Evolutionary conservation across 2,113 vertebrate species (phyloP).

Genomic region (Bettongia penicillata): DNA sequence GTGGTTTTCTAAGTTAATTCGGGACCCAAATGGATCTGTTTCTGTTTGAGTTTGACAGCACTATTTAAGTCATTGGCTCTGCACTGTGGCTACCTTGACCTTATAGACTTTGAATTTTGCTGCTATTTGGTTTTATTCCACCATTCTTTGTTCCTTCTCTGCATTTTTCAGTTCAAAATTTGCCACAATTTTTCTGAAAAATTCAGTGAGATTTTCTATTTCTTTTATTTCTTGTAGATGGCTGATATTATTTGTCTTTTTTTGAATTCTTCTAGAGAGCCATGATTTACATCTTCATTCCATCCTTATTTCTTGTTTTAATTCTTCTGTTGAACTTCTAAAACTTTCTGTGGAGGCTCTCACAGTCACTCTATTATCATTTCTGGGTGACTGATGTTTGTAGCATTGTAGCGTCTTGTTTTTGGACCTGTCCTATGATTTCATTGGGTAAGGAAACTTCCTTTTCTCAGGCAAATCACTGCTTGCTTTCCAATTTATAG

Average conservation of each 20-base stretch:
- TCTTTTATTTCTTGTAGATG: background rate
- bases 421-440: background rate
- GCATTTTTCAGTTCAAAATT: background rate
- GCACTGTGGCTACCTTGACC: background rate
- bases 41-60: background rate
- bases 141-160: background rate
- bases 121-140: background rate
- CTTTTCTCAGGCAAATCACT: background rate
- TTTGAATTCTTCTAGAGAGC: background rate
- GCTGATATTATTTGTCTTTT: background rate
- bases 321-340: background rate
- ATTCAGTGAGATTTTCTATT: background rate
- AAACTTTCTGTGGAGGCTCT: background rate
- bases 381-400: background rate
- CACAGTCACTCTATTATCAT: background rate
- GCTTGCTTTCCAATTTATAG: no score
- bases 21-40: background rate
- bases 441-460: background rate
- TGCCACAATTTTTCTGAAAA: background rate
- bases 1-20: background rate
- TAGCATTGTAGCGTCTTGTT: background rate
- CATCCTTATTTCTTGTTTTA: background rate
- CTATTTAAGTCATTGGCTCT: background rate
- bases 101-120: background rate
- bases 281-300: background rate